phyloP scores from a whole-genome alignment of 2,797 vertebrate species.

The Malacoctenus gilli region DNA sequence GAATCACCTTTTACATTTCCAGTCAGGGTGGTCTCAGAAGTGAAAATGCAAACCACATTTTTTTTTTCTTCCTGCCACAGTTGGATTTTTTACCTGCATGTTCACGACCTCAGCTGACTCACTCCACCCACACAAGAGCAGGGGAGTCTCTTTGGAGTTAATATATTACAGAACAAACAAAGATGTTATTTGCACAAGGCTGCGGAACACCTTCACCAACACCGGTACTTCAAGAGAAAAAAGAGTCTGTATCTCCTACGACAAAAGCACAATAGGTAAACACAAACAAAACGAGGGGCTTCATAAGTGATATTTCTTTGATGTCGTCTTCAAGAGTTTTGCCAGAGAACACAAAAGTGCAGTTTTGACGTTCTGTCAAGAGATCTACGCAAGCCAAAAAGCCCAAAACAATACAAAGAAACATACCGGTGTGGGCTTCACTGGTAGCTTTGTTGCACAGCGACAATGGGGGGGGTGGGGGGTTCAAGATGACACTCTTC shows the following conservation, averaged over 20 bases:
- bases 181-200: background rate
- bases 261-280: conserved; percentile 12
- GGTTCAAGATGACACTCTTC: conserved; percentile 29
- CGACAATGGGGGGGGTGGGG: conserved; percentile 8
- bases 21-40: conserved; percentile 15
- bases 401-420: conserved; percentile 31
- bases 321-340: conserved; percentile 39
- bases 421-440: conserved; percentile 36
- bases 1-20: conserved; percentile 20
- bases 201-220: background rate
- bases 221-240: conserved; percentile 11
- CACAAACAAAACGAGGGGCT: conserved; percentile 22
- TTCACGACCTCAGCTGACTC: conserved; percentile 4
- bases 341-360: conserved; percentile 32
- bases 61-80: conserved; percentile 15
- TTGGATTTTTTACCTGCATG: conserved; percentile 23
- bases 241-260: background rate
- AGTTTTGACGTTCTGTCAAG: conserved; percentile 35
- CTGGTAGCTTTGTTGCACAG: conserved; percentile 31
- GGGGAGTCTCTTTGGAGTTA: background rate
- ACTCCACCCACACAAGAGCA: background rate
- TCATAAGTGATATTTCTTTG: conserved; percentile 24
- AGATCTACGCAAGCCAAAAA: background rate
- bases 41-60: conserved; percentile 19
- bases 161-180: background rate